These are phyloP conservation scores for Mareca strepera DNA, from an alignment of 2,797 vertebrate genomes.

Conservation along the genomic window DNA sequence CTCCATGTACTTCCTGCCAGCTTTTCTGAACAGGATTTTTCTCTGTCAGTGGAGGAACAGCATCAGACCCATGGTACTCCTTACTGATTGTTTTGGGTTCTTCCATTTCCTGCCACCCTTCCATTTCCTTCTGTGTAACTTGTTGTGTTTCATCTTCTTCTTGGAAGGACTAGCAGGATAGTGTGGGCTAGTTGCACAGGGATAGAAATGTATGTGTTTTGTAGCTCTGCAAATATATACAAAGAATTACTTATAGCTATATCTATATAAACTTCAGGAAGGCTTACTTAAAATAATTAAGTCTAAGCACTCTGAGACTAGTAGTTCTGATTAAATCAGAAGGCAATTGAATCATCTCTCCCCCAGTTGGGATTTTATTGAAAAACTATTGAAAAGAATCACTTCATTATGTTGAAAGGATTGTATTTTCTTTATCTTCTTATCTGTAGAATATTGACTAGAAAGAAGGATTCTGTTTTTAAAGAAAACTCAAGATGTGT, in stretches of 20 bases:
- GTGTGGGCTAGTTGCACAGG: background rate
- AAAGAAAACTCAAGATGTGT: background rate
- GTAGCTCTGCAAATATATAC: background rate
- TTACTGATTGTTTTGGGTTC: background rate
- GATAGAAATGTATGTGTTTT: background rate
- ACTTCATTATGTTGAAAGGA: conserved; percentile 19
- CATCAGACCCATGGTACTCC: background rate
- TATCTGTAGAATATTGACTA: background rate
- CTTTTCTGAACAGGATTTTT: background rate
- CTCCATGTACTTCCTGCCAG: background rate
- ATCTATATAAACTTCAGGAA: background rate
- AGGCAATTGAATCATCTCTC: background rate
- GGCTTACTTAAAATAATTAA: background rate
- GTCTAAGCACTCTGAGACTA: background rate
- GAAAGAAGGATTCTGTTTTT: background rate
- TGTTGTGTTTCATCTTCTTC: background rate
- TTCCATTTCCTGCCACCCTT: background rate
- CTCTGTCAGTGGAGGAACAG: background rate
- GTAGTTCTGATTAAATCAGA: conserved; percentile 3
- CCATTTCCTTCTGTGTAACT: background rate
- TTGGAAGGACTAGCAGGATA: accelerated
- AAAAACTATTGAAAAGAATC: conserved; percentile 5
- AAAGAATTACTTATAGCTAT: background rate
- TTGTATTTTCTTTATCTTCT: background rate
- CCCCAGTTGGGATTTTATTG: background rate